phyloP scores from a whole-genome alignment of 2,888 invertebrate genomes.

The Drosophila paranaensis region DNA sequence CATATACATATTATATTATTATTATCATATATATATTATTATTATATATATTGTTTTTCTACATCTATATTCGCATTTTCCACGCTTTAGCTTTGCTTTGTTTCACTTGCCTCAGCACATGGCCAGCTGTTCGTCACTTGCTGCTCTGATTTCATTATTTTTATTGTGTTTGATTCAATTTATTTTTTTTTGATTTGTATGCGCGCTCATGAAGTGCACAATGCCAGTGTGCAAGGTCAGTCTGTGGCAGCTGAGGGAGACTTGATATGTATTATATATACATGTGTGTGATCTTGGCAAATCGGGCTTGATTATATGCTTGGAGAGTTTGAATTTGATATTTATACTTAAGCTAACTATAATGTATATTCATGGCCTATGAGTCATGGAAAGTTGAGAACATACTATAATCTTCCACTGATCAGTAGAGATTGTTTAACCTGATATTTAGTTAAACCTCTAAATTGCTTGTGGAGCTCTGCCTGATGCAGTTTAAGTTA shows the following conservation, averaged over 20 bases:
- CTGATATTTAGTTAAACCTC: background rate
- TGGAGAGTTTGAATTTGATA: too few relatives aligned
- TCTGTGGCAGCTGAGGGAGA: background rate
- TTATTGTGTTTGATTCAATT: conserved; percentile 6
- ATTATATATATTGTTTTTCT: background rate
- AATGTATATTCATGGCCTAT: too few relatives aligned
- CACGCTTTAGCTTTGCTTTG: background rate
- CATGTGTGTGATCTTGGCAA: too few relatives aligned
- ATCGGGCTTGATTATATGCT: too few relatives aligned
- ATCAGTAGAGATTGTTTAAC: background rate
- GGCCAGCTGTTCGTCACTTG: background rate
- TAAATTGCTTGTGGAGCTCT: background rate
- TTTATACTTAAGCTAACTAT: too few relatives aligned
- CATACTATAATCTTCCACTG: background rate
- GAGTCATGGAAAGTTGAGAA: too few relatives aligned
- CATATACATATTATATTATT: too few relatives aligned
- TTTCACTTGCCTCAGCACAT: background rate
- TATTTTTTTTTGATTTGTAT: background rate
- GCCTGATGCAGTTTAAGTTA: too few relatives aligned
- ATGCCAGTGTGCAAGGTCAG: background rate
- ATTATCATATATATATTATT: background rate
- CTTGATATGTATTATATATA: background rate
- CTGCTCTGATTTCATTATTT: conserved; percentile 3
- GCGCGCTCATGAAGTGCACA: conserved; percentile 4
- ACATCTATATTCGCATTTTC: background rate